Base-by-base conservation (phyloP, 2,888 invertebrate species). In the Toxonevra muliebris region DNA sequence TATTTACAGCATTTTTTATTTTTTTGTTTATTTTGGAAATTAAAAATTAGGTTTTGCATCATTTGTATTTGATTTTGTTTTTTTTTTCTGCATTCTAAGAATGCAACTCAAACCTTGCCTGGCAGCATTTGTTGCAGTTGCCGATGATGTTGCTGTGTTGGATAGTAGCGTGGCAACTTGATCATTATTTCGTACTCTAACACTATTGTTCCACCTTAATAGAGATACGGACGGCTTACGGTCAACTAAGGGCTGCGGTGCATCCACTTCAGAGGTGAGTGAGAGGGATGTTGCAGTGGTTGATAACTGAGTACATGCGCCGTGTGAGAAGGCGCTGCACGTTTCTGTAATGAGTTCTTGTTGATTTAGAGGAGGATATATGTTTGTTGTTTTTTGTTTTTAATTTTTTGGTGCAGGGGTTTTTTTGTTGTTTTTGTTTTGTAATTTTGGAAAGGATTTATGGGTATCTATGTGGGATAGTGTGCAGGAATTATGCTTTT, bases 231-330 rank as follows among this genome's bases (percentile, higher is more conserved):
- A 89, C 30, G 91, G 90, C 83, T 89, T 90, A 76, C 92, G 86
- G 71, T 88, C 90, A 79, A 91, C 90, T 80, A 92, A 86, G 70
- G 91, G 91, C 86, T 91, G 91, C 68, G 91, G 91, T 65, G 90
- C 87, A 84, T 91, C 91, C 80, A 88, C 86, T 78, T 92, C 91
- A 73, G 87, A 86, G 68, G 88, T 87, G 74, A 87, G 88, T 79
- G 90, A 87, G 79, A 83, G 79, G 75, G 86, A 85, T 79, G 84
- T 83, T 82, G 71, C 66, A 69, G 76, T 79, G 77, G 75, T 79
- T 74, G 74, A 72, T 54, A 72, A 69, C 69, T 78, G 80, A 70
- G 77, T 79, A 75, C 76, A 73, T 69, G 82, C 79, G 77, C 88
- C 88, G 30, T 30, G 30, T 78, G 90, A 87, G 82, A 84, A 78